phyloP scores from a whole-genome alignment of 2,113 vertebrate genomes.

The Sander lucioperca region DNA sequence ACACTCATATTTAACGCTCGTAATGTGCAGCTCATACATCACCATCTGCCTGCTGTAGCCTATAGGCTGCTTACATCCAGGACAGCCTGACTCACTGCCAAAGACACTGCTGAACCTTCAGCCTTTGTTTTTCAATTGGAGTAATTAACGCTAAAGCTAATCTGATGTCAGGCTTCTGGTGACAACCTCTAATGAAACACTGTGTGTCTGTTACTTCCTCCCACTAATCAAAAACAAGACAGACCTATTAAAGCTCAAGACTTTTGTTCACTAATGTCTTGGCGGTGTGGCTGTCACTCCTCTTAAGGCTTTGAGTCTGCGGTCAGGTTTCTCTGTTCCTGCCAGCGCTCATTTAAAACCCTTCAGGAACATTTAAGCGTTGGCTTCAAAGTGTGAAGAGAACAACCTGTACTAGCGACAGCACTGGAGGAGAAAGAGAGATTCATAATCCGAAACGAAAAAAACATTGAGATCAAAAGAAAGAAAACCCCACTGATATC shows the following conservation, averaged over 20 bases:
- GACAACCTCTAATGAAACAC: slow-evolving; percentile 73
- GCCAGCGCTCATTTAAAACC: slow-evolving; percentile 42
- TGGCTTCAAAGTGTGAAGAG: slow-evolving; percentile 52
- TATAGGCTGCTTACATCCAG: slow-evolving; percentile 23
- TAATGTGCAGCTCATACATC: slow-evolving; percentile 14
- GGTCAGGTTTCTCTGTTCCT: slow-evolving; percentile 47
- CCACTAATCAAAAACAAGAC: slow-evolving; percentile 60
- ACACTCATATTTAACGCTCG: slow-evolving; percentile 9
- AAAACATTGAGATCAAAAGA: slow-evolving; percentile 40
- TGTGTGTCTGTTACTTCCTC: slow-evolving; percentile 47
- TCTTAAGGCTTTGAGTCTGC: slow-evolving; percentile 30
- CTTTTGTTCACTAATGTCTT: slow-evolving; percentile 61
- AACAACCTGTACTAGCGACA: slow-evolving; percentile 47
- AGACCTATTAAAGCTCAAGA: slow-evolving; percentile 61
- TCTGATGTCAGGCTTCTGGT: slow-evolving; percentile 51
- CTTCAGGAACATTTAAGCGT: slow-evolving; percentile 57
- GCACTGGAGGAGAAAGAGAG: slow-evolving; percentile 15
- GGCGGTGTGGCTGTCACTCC: slow-evolving; percentile 57
- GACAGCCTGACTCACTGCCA: slow-evolving; percentile 30
- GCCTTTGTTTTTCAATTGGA: slow-evolving; percentile 40
- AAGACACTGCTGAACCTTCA: slow-evolving; percentile 38
- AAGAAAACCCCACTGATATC: slow-evolving; percentile 35
- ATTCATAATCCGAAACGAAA: slow-evolving; percentile 56
- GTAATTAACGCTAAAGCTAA: slow-evolving; percentile 66
- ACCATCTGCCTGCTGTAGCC: slow-evolving; percentile 41